A percentile compares a stretch with the other conserved stretches of the same genome.
Evolutionary conservation across 2,113 vertebrate species (phyloP).

Genomic region (Pseudorectes ferrugineus): DNA sequence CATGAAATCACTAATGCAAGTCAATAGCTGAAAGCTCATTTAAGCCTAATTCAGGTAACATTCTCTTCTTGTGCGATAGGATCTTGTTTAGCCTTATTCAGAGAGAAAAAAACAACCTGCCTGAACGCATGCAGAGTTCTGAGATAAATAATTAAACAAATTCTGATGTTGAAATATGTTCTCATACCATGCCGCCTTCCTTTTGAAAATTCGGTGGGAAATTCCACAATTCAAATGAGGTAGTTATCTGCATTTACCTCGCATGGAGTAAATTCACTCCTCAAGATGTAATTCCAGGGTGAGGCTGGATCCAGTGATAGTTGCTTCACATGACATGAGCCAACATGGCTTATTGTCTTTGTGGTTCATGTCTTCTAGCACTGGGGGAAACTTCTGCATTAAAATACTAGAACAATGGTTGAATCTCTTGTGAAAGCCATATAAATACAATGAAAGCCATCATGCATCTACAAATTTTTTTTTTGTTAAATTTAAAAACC

Average conservation of each 20-base stretch:
- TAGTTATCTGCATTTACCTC: not conserved
- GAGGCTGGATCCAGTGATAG: not conserved
- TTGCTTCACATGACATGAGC: not conserved
- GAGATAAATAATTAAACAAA: not conserved
- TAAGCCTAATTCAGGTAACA: not conserved
- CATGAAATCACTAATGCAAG: not conserved
- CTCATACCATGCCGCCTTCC: not conserved
- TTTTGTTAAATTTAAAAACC: not conserved
- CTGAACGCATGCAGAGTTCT: not conserved
- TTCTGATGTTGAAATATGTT: not conserved
- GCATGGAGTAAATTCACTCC: not conserved
- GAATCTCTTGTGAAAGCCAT: not conserved
- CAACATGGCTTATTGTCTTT: not conserved
- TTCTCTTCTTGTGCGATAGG: not conserved
- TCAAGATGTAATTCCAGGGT: not conserved
- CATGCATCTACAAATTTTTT: not conserved
- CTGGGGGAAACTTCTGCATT: not conserved
- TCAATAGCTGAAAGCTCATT: not conserved
- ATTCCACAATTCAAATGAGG: not conserved
- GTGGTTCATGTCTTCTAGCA: not conserved
- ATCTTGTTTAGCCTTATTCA: not conserved
- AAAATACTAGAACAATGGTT: not conserved
- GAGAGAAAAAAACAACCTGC: not conserved
- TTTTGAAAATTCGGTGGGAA: not conserved
- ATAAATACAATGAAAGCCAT: not conserved